Conservation (phyloP, 2,797 vertebrate genomes). For the Potorous gilbertii region DNA sequence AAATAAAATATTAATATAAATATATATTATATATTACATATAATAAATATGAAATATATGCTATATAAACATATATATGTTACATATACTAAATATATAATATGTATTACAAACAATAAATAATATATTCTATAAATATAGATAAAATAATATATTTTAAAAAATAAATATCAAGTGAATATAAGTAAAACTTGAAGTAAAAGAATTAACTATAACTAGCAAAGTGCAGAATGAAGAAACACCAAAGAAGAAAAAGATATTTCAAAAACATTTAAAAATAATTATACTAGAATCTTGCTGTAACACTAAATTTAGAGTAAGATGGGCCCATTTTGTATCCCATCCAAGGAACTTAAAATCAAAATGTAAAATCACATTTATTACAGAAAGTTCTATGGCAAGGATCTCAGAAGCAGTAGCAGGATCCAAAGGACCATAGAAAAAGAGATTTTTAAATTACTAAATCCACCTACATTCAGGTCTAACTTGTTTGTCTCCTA, state of each 20-base stretch:
- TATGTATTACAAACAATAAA: too few relatives aligned
- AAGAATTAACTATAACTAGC: not conserved
- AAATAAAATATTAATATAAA: too few relatives aligned
- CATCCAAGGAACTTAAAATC: not conserved
- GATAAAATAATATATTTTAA: too few relatives aligned
- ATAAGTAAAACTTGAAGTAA: conserved; percentile 2
- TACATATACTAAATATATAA: too few relatives aligned
- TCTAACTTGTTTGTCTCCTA: not conserved
- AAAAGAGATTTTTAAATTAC: not conserved
- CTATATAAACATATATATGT: too few relatives aligned
- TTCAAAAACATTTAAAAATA: not conserved
- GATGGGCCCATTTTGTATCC: not conserved
- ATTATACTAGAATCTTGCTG: not conserved
- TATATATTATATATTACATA: too few relatives aligned
- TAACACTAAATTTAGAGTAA: not conserved
- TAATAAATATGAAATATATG: too few relatives aligned
- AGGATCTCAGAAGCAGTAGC: not conserved
- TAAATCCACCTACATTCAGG: not conserved
- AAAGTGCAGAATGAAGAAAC: conserved; percentile 35
- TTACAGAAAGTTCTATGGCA: not conserved
- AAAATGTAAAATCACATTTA: not conserved
- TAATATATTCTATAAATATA: too few relatives aligned
- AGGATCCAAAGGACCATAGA: not conserved
- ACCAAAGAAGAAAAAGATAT: not conserved
- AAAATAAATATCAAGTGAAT: not conserved